Conservation (phyloP, 2,797 vertebrate species). For the Molossus molossus region DNA sequence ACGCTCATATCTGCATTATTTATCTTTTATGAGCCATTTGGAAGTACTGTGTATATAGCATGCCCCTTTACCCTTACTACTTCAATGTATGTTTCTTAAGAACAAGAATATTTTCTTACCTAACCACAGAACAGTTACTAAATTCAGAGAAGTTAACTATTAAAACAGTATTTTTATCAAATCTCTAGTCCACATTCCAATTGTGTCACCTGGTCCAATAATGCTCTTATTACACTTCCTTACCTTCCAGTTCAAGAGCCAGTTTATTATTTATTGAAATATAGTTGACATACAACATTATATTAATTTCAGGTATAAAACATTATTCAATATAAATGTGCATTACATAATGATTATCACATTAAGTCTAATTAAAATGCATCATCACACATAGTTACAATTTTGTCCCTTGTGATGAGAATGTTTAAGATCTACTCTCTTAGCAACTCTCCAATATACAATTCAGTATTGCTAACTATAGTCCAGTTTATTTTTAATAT, state of each 20-base stretch:
- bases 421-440: neutral
- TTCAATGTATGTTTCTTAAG: slow-evolving; percentile 55
- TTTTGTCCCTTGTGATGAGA: neutral
- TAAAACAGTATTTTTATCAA: slow-evolving; percentile 47
- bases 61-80: neutral
- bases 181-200: neutral
- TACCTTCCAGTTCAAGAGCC: slow-evolving; percentile 17
- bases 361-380: neutral
- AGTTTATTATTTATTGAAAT: neutral
- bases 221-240: neutral
- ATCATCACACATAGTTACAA: neutral
- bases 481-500: neutral
- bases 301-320: neutral
- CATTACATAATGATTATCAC: neutral
- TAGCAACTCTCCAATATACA: neutral
- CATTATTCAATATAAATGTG: neutral
- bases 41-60: slow-evolving; percentile 36
- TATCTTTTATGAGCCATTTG: slow-evolving; percentile 42
- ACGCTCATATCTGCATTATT: neutral
- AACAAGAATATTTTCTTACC: slow-evolving; percentile 54
- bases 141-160: slow-evolving; percentile 55
- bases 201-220: neutral
- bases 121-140: neutral
- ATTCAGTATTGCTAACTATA: neutral
- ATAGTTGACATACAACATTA: neutral